These are phyloP conservation scores for Acestrorhynchus altus DNA, from an alignment of 2,797 vertebrate genomes.

Conservation along the genomic window DNA sequence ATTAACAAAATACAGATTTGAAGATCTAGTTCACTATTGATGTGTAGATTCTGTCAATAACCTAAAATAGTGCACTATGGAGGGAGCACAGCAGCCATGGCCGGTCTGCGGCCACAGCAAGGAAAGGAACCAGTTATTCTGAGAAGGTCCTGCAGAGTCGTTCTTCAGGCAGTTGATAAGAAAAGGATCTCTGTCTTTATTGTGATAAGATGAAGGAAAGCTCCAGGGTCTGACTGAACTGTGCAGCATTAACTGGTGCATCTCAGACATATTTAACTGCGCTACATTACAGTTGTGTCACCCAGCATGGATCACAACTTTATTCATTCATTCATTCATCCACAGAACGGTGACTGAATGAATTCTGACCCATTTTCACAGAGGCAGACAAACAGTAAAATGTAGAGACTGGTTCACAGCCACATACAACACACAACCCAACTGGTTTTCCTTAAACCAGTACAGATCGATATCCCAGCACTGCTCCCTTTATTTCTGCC, in stretches of 20 bases:
- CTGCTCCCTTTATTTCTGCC: constrained; percentile 2
- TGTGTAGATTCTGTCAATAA: no score
- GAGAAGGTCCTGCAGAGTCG: no score
- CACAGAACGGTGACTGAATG: not conserved
- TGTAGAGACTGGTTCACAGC: not conserved
- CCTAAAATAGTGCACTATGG: not conserved
- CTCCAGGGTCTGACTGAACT: no score
- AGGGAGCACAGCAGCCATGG: not conserved
- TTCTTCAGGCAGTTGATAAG: no score
- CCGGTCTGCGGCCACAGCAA: not conserved
- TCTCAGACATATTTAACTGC: not conserved
- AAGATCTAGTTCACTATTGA: not conserved
- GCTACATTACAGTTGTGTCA: not conserved
- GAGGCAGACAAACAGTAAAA: no score
- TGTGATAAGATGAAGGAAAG: no score
- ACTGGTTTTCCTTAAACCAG: not conserved
- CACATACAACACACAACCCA: not conserved
- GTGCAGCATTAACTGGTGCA: no score
- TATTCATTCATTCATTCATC: not conserved
- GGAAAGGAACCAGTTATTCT: no score
- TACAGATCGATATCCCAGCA: not conserved
- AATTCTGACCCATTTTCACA: not conserved
- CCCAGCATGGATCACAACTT: not conserved
- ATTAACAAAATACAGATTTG: no score
- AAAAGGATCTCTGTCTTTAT: no score